Evolutionary conservation across 1,140 invertebrate genomes (phyloP), one percentile per base, ranked within the genome.

Genomic region (Atta colombica): DNA sequence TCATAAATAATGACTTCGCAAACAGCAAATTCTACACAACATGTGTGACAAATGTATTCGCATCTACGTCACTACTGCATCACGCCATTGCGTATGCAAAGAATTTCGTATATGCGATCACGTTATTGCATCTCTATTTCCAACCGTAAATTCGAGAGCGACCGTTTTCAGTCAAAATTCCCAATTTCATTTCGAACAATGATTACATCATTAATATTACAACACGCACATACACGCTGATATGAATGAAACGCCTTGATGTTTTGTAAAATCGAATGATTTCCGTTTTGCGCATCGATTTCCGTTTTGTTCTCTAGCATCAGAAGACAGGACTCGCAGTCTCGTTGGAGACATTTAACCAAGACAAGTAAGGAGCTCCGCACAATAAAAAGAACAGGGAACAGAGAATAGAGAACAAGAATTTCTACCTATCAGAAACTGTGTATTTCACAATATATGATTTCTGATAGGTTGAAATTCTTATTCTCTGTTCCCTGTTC

Each of bases 311-410:
- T 21, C 6, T 3, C 12, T n/a, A 21, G n/a, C 39, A 63, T 10
- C 39, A 60, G 65, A 39, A 28, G 66, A 74, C 68, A 72, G 63
- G 87, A 90, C 88, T 87, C 2, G 10, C 8, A 86, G 90, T 90
- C 87, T 91, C 88, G 90, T 92, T 86, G 49, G 77, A 77, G 88
- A 91, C 90, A 92, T 93, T 94, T 93, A 94, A 93, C 91, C 91
- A 87, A 80, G 65, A 85, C 89, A 78, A 39, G 92, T 90, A 95
- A 31, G 28, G 28, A 3, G 28, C 3, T 31, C 28, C 28, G 28
- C 28, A 31, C 2, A 4, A 31, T 31, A 31, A 31, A 31, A 31
- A 3, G 28, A 31, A 31, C 28, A 31, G 28, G 28, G 28, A 31
- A 31, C 28, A 31, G 28, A 31, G 28, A 31, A 31, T 31, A 31